A percentile compares a stretch with the other conserved stretches of the same genome.
Conservation (phyloP, 2,888 invertebrate genomes). For the Aphidoletes aphidimyza region DNA sequence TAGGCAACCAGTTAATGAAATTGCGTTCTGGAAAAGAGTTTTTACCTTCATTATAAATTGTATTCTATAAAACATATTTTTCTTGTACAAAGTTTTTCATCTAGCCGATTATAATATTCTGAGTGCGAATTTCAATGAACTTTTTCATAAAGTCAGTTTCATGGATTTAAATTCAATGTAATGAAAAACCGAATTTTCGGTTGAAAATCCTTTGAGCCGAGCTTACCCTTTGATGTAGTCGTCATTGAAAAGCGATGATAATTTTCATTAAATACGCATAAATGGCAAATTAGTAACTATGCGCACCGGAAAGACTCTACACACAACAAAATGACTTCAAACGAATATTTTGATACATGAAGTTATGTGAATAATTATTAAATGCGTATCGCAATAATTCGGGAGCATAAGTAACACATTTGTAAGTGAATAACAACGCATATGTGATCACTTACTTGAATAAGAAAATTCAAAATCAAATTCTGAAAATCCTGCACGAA, state of each 20-base stretch:
- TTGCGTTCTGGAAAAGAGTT: conserved; percentile 1
- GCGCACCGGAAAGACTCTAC: background rate
- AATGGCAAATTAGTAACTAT: background rate
- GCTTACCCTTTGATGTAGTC: background rate
- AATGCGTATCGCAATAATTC: too few relatives aligned
- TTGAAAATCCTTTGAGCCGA: background rate
- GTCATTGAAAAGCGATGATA: background rate
- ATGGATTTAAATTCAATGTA: background rate
- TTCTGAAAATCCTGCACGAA: too few relatives aligned
- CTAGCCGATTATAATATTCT: background rate
- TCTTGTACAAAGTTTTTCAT: background rate
- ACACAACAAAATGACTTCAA: background rate
- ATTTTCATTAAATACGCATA: conserved; percentile 11
- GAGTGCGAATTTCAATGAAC: background rate
- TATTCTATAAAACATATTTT: conserved; percentile 5
- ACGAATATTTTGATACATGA: background rate
- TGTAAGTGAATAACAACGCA: too few relatives aligned
- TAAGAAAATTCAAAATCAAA: too few relatives aligned
- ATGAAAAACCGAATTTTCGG: background rate
- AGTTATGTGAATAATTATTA: background rate
- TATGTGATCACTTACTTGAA: too few relatives aligned
- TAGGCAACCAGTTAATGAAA: background rate
- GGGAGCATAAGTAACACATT: too few relatives aligned
- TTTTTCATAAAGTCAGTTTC: conserved; percentile 7
- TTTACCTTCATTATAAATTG: conserved; percentile 16